Percentiles rank a stretch among this genome's conserved stretches.
These are phyloP conservation scores for Callinectes sapidus DNA, from an alignment of 2,888 invertebrate species.

Conservation along the genomic window DNA sequence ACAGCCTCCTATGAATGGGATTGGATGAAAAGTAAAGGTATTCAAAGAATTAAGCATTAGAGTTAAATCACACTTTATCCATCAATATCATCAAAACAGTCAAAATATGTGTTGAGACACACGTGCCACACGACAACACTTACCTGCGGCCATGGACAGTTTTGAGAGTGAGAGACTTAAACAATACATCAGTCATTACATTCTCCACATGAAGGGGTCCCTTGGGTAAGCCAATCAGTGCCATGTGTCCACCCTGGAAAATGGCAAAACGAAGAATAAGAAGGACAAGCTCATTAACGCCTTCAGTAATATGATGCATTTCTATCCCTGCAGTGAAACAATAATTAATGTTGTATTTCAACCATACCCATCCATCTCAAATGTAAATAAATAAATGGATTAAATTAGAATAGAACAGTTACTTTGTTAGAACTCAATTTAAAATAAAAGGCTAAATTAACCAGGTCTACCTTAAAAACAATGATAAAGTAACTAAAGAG, in stretches of 20 bases:
- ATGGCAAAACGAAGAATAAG: not conserved
- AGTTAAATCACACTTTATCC: not conserved
- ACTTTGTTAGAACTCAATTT: too few species aligned
- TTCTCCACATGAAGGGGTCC: slow-evolving; percentile 68
- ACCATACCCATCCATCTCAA: too few species aligned
- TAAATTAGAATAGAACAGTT: too few species aligned
- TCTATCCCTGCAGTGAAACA: too few species aligned
- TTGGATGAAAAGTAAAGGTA: not conserved
- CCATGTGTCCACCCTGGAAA: slow-evolving; percentile 63
- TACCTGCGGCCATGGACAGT: slow-evolving; percentile 69
- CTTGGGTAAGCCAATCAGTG: slow-evolving; percentile 63
- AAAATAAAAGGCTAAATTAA: too few species aligned
- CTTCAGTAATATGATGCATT: too few species aligned
- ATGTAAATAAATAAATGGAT: too few species aligned
- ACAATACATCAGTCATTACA: slow-evolving; percentile 50
- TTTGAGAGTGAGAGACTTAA: slow-evolving; percentile 66
- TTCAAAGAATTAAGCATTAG: too few species aligned
- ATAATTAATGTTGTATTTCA: too few species aligned
- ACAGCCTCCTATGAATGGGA: not conserved
- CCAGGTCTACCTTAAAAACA: too few species aligned
- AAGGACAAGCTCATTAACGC: not conserved
- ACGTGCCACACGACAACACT: not conserved
- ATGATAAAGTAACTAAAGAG: too few species aligned
- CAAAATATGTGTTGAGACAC: not conserved
- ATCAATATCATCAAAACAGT: not conserved